These are phyloP conservation scores for Xylocopa sonorina DNA, from an alignment of 1,140 invertebrate species.

Conservation along the genomic window DNA sequence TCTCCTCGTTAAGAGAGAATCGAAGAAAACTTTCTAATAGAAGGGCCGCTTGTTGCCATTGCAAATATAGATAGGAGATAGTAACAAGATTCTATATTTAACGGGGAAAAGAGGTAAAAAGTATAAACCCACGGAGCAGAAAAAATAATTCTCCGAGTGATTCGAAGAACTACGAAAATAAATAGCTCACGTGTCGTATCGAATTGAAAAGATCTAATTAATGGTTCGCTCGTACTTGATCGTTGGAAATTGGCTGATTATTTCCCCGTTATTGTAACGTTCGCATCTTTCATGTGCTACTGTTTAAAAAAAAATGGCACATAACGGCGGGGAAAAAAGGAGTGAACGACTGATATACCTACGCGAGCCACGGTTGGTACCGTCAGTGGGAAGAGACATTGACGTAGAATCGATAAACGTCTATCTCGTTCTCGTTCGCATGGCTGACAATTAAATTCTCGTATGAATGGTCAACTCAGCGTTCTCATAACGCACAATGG, in stretches of 20 bases:
- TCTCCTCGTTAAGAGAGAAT: neutral
- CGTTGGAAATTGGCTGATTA: neutral
- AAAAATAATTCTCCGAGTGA: neutral
- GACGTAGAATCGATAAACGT: constrained; percentile 69
- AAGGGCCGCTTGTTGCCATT: too few relatives aligned
- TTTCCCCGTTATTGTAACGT: neutral
- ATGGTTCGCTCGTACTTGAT: too few relatives aligned
- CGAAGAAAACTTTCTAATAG: neutral
- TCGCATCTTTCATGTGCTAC: neutral
- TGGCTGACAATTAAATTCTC: constrained; percentile 74
- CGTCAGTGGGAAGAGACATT: constrained; percentile 47
- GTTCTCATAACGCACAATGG: constrained; percentile 28
- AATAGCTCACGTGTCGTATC: too few relatives aligned
- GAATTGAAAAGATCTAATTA: too few relatives aligned
- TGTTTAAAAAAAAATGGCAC: neutral
- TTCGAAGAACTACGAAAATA: too few relatives aligned
- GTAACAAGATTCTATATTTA: neutral
- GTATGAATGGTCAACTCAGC: constrained; percentile 48
- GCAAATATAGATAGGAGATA: neutral
- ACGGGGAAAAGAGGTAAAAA: neutral
- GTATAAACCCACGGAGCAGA: too few relatives aligned
- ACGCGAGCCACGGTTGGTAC: constrained; percentile 45
- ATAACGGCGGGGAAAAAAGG: constrained; percentile 28
- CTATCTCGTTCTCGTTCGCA: constrained; percentile 59
- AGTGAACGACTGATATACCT: constrained; percentile 58